Evolutionary conservation across 2,797 vertebrate species (phyloP), one percentile per base, ranked within the genome.

Genomic region (Tauraco hartlaubi): DNA sequence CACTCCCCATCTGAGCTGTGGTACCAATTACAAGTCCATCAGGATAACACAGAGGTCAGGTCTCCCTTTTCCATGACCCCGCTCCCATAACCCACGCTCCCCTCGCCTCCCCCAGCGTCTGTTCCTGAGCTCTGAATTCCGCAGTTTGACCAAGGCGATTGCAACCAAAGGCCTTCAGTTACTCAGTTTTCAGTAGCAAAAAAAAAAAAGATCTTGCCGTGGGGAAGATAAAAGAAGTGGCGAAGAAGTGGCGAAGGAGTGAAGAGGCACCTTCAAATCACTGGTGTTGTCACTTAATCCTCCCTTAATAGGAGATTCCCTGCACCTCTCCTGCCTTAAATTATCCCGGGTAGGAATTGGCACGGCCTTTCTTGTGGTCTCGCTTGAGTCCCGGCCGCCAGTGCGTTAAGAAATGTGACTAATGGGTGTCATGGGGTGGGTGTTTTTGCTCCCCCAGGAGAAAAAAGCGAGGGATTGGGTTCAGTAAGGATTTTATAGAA

Each of bases 321-420:
- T 39, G 68, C 67, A 15, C 68, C 21, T 22, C 31, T 64, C 56
- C 80, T 16, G 33, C 35, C 3, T 0, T 29, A 43, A 9, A 29
- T 39, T 5, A 13, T 2, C 41, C 11, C 5, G 11, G 62, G 22
- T 29, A 31, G 58, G 83, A 54, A 75, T 6, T 9, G 43, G 13
- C 67, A 0, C 2, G 0, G 9, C 1, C 1, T 51, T 61, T 52
- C 19, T 15, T 14, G 81, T 7, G 67, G 63, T n/a, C 54, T 31
- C 46, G 0, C 79, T 63, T 2, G 0, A 43, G 35, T 22, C 33
- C 16, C 8, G 0, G 58, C 63, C 7, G 1, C 15, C 28, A 29
- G 49, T 1, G 6, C 37, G 1, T 23, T 19, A 25, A 51, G 28
- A 21, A 20, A 13, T 1, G 61, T 43, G 76, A 63, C 56, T 63